Evolutionary conservation across 1,140 invertebrate species (phyloP).

Genomic region (Drosophila saltans): DNA sequence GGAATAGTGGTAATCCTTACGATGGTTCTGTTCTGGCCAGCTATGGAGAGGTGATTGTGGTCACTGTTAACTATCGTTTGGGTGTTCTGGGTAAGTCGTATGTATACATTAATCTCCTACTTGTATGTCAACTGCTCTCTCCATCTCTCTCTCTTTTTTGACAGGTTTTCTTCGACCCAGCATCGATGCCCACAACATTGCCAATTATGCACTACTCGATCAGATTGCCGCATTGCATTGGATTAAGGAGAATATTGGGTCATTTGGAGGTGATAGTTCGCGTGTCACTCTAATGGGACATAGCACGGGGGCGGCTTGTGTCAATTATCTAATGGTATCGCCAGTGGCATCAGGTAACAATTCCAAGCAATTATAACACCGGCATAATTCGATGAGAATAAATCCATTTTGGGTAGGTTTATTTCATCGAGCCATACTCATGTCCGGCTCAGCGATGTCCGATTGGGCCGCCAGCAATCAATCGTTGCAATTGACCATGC

Average conservation of each 20-base stretch:
- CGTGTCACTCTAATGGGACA: constrained; percentile 96
- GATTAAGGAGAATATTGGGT: constrained; percentile 93
- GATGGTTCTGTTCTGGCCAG: constrained; percentile 94
- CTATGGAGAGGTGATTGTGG: constrained; percentile 95
- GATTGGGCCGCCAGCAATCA: constrained; percentile 94
- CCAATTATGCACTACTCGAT: constrained; percentile 95
- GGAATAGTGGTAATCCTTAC: constrained; percentile 96
- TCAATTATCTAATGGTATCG: constrained; percentile 94
- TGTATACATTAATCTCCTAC: not conserved
- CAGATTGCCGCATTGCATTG: constrained; percentile 94
- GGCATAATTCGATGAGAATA: constrained; percentile 37
- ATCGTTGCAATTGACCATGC: constrained; percentile 90
- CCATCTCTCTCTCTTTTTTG: too few species aligned
- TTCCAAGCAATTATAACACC: constrained; percentile 20
- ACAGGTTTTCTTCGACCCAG: constrained; percentile 92
- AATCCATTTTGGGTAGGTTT: constrained; percentile 85
- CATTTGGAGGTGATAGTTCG: constrained; percentile 93
- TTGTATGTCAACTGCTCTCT: not conserved
- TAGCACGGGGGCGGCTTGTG: constrained; percentile 95
- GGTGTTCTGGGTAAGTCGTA: constrained; percentile 91
- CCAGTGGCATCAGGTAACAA: constrained; percentile 88
- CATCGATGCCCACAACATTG: constrained; percentile 87
- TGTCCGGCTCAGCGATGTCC: constrained; percentile 96
- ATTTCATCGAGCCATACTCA: constrained; percentile 95
- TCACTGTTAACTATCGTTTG: constrained; percentile 96